Base-by-base conservation (phyloP, 1,140 invertebrate genomes). In the Aphidius ervi region DNA sequence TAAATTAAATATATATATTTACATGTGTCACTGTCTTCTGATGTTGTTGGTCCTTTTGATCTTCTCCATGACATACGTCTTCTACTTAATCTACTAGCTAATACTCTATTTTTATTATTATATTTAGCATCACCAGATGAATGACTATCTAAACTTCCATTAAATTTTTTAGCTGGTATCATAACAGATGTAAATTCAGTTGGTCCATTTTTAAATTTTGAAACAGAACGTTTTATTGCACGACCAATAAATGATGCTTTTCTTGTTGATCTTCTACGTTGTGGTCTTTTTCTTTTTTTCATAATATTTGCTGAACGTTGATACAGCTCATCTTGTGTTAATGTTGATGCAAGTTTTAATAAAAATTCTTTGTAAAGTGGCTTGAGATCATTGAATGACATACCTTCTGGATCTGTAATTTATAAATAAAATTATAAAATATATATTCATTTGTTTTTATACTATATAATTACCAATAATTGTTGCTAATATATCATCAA, bases 361-460 rank as follows among this genome's bases (percentile, higher is more conserved):
- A 94, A 77, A 69, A 94, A 92, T 78, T 94, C 92, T 75, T 93
- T 92, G 72, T 95, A 93, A 46, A 93, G 88, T 5, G 93, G 92
- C 74, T 93, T 93, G 52, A 94, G 78, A 66, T 94, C 91, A 78
- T 94, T 94, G 77, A 93, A 95, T 23, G 90, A 93, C 91, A 95
- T 94, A 53, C 93, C 92, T 72, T 93, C 89, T 1, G 90, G 86
- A 78, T 93, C 90, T 80, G 61, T 16, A 42, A 9, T 63, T 62
- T 61, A 49, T 55, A 54, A 52, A 43, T 10, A 10, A 43, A 8
- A 43, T 43, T 10, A 43, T 2, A 43, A 43, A 43, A 43, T 10
- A 7, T 43, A 16, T 16, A 16, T 16, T 16, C 0, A 16, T 20
- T 23, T 39, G 41, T 46, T 54, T 57, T 45, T 47, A 16, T 56